Percentiles rank a stretch among this genome's conserved stretches.
These are phyloP conservation scores for Stramonita haemastoma DNA, from an alignment of 2,888 invertebrate genomes.

Conservation along the genomic window DNA sequence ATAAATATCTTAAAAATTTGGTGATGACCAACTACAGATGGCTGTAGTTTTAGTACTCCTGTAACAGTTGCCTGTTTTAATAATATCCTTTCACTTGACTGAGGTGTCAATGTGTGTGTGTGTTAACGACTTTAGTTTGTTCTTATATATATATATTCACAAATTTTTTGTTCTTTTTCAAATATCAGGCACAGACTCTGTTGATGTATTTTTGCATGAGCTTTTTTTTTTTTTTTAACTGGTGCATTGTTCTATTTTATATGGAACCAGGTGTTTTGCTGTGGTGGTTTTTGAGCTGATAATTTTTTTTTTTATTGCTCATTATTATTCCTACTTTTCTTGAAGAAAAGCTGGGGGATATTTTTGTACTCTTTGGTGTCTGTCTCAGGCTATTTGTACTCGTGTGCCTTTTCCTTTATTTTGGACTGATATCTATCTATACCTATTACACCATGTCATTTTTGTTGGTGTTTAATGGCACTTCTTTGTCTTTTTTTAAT, in stretches of 20 bases:
- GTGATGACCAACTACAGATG: too few species aligned
- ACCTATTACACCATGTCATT: neutral
- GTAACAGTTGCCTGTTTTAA: too few species aligned
- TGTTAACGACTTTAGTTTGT: too few species aligned
- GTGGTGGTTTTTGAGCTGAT: constrained; percentile 2
- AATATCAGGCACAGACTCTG: neutral
- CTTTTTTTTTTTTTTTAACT: neutral
- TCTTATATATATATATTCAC: too few species aligned
- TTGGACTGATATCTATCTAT: neutral
- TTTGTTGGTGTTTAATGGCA: neutral
- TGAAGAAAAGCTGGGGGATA: neutral
- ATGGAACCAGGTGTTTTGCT: constrained; percentile 3
- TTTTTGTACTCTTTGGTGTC: neutral
- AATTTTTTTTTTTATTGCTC: neutral
- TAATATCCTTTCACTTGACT: too few species aligned
- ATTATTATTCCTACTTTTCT: neutral
- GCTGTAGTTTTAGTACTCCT: too few species aligned
- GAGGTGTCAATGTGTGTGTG: too few species aligned
- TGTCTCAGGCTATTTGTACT: neutral
- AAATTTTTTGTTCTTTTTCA: neutral
- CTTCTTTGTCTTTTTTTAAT: neutral
- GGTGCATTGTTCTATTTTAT: neutral
- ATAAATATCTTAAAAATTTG: neutral
- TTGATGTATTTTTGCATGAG: constrained; percentile 17
- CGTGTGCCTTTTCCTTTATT: neutral